phyloP scores from a whole-genome alignment of 2,888 invertebrate genomes.

The Eupithecia insigniata region DNA sequence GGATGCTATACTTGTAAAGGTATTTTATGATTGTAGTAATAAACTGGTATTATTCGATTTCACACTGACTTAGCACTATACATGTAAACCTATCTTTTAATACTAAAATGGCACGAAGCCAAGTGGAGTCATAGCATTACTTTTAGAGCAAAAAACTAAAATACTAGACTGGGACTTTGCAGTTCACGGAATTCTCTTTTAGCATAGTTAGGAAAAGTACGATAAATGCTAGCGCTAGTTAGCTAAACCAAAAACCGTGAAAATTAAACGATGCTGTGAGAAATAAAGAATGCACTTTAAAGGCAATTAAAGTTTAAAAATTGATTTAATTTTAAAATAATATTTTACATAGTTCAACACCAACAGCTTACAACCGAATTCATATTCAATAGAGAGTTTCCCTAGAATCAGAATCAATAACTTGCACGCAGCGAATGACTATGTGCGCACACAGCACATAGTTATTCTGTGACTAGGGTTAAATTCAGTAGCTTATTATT shows the following conservation, averaged over 20 bases:
- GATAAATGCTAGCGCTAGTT: neutral
- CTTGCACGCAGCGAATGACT: no score
- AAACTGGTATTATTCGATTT: slow-evolving; percentile 11
- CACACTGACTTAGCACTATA: slow-evolving; percentile 5
- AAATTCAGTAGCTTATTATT: neutral
- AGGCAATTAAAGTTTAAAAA: neutral
- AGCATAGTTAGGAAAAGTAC: neutral
- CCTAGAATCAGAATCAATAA: no score
- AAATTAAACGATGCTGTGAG: neutral
- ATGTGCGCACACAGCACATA: no score
- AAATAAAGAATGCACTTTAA: neutral
- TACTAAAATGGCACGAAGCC: slow-evolving; percentile 8
- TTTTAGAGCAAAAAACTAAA: slow-evolving; percentile 5
- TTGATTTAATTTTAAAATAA: neutral
- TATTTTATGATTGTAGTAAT: slow-evolving; percentile 21
- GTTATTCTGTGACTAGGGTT: neutral
- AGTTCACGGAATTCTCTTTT: slow-evolving; percentile 7
- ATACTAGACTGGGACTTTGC: slow-evolving; percentile 7
- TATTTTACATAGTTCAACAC: neutral
- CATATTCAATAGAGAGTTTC: neutral
- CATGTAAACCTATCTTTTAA: slow-evolving; percentile 5
- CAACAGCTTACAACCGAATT: neutral
- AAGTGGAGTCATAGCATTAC: slow-evolving; percentile 1
- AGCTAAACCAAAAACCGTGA: slow-evolving; percentile 2
- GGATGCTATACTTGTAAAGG: slow-evolving; percentile 6